phyloP scores from a whole-genome alignment of 2,113 vertebrate genomes.

The Aegotheles bennettii region DNA sequence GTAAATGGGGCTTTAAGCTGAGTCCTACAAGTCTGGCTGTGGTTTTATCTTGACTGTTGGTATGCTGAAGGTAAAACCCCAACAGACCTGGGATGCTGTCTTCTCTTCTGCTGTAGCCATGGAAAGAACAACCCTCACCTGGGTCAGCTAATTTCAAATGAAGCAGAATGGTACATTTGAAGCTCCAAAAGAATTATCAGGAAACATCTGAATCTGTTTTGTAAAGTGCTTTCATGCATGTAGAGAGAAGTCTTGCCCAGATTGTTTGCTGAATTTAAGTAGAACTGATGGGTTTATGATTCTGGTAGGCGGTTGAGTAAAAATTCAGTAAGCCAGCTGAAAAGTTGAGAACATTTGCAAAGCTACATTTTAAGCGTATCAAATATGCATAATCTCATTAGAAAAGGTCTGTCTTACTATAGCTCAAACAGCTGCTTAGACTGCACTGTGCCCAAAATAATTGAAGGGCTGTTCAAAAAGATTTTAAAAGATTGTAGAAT shows the following conservation, averaged over 20 bases:
- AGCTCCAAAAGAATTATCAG: background rate
- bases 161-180: background rate
- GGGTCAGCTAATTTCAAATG: background rate
- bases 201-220: background rate
- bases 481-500: background rate
- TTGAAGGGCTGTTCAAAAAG: background rate
- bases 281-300: background rate
- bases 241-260: background rate
- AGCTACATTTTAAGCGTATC: background rate
- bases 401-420: background rate
- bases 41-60: background rate
- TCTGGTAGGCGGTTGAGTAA: background rate
- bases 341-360: background rate
- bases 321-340: background rate
- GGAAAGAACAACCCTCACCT: background rate
- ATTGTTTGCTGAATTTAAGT: background rate
- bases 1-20: background rate
- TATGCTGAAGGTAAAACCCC: background rate
- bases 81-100: background rate
- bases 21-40: background rate
- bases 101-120: background rate
- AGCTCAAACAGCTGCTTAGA: constrained; percentile 3
- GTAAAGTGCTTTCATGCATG: background rate
- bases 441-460: background rate
- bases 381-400: constrained; percentile 40